Percentiles rank a stretch among this genome's conserved stretches.
Conservation (phyloP, 2,797 vertebrate genomes). For the Rhinogobio ventralis region DNA sequence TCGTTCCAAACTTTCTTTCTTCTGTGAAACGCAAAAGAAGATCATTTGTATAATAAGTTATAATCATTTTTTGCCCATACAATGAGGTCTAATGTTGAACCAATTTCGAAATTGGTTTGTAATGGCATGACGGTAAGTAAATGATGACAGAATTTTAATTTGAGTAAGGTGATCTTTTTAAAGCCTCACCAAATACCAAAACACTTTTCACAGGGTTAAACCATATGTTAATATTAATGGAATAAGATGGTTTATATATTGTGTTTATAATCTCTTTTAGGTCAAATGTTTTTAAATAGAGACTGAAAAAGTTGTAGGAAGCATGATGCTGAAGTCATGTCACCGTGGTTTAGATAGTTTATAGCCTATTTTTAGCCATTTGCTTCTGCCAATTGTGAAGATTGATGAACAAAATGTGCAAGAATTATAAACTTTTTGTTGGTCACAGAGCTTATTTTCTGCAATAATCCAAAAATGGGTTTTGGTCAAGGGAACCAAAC, state of each 20-base stretch:
- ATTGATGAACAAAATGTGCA: background rate
- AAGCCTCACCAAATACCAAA: background rate
- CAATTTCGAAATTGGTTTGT: background rate
- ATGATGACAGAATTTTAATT: background rate
- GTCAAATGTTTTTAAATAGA: background rate
- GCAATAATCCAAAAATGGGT: background rate
- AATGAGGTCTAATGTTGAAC: background rate
- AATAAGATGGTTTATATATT: background rate
- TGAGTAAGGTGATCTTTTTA: background rate
- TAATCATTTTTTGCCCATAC: background rate
- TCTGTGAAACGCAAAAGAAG: background rate
- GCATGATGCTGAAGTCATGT: background rate
- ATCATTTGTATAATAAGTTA: background rate
- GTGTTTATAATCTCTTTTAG: background rate
- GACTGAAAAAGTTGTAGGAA: background rate
- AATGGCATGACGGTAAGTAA: background rate
- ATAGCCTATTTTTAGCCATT: background rate
- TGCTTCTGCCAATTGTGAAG: background rate
- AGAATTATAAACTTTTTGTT: background rate
- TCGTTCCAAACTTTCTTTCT: background rate
- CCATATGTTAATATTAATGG: background rate
- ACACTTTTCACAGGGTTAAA: background rate
- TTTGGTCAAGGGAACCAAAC: background rate
- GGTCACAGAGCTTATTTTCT: background rate
- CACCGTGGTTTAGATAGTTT: background rate